Base-by-base conservation (phyloP, 2,113 vertebrate genomes). In the Anoplopoma fimbria region DNA sequence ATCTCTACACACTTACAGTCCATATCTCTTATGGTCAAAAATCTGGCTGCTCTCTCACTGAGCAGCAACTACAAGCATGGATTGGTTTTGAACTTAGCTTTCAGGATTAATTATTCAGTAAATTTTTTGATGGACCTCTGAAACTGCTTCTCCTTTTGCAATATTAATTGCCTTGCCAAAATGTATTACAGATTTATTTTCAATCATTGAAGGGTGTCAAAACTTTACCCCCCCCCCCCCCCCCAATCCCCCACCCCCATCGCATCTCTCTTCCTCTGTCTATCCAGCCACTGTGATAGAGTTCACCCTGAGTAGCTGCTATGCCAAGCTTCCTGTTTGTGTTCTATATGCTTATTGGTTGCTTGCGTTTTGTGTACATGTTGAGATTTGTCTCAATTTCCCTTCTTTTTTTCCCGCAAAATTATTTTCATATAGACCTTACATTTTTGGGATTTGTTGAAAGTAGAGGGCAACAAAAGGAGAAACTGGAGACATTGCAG, bases 111-210 rank as follows among this genome's bases (percentile, higher is more conserved):
- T 94, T 91, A 94, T 93, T 93, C 62, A 94, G 64, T 85, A 75
- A 42, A 88, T 88, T 89, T 91, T 93, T 87, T 90, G 90, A 94
- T 91, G 92, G 90, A 92, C 88, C 87, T 78, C 88, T 93, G 87
- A 87, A 91, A 92, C 89, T 40, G 88, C 87, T 84, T 90, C 88
- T 89, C 79, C 86, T 91, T 87, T 90, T 94, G 88, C 85, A 94
- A 93, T 93, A 94, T 92, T 93, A 91, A 93, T 93, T 90, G 80
- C 88, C 85, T 89, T 93, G 92, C 90, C 91, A 94, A 92, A 91
- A 91, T 90, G 82, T 90, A 90, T 94, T 90, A 93, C 88, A 90
- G 78, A 91, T 92, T 91, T 92, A 91, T 91, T 90, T 92, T 90
- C 88, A 89, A 85, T 89, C 83, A 84, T 84, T 78, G 85, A 88